Evolutionary conservation across 2,888 invertebrate genomes (phyloP), one percentile per base, ranked within the genome.

Genomic region (Drosophila sordidula): DNA sequence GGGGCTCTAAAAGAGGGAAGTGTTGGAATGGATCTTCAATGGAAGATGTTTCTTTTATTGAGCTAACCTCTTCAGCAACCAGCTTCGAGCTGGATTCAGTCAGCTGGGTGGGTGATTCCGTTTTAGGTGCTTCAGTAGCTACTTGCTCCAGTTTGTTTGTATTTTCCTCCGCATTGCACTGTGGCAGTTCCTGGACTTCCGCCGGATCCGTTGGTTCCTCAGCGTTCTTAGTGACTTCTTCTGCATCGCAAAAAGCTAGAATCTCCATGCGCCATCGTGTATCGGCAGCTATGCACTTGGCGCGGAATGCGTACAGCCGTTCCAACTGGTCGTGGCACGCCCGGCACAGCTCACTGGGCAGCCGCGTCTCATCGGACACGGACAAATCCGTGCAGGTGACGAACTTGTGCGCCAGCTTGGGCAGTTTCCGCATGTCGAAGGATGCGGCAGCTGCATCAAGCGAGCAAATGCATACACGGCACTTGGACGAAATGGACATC

Each of bases 331-430:
- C 59, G 25, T 66, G 64, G 39, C 83, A 83, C 1, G 14, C 12
- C n/a, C 58, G 54, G 18, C 82, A 83, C 0, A 83, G 66, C 6
- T 66, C 73, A 22, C 67, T 84, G 12, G 87, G 78, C 26, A 88
- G 8, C 0, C 62, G 36, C 6, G 56, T 16, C 26, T 65, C 73
- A 14, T 65, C 80, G 8, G 49, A 34, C 0, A 89, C 70, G 0
- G 57, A 51, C 29, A 89, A 41, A 6, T 78, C 71, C 0, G 89
- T 87, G 63, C 90, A 90, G 1, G 67, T 51, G 4, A 64, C 70
- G 18, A 90, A 78, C 61, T 90, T 91, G 8, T 78, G 74, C 11
- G 75, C 82, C 26, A 91, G 49, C 12, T 80, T 72, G 0, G 75
- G 57, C 4, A 75, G 70, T 3, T 78, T 56, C 1, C 76, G 66